Evolutionary conservation across 2,113 vertebrate species (phyloP), one percentile per base, ranked within the genome.

Genomic region (Syrmaticus mikado): DNA sequence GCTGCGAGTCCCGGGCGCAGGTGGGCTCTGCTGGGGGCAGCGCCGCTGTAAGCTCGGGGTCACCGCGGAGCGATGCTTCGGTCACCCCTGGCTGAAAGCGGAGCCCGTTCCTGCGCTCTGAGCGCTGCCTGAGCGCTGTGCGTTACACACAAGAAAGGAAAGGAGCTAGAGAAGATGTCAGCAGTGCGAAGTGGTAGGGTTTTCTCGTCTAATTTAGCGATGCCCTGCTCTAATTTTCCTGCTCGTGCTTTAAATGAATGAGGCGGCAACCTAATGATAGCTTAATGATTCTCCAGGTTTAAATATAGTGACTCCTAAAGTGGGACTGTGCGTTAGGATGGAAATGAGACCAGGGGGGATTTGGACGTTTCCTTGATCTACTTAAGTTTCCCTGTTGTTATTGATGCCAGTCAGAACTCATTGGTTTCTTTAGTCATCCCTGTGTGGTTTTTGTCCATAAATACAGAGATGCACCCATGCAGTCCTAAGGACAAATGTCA

Each of bases 11-110:
- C 55, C 55, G 55, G 55, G 30, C 30, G 30, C 55, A n/a, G 55
- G 55, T 57, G 55, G 28, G 28, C 30, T 32, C 53, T 30, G 53
- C 53, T 30, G 53, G 28, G 53, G 28, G 53, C 27, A 30, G 55
- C 30, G 10, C 30, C 30, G 55, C 30, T n/a, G 55, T 18, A 18
- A 19, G 55, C 18, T n/a, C 30, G 30, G 60, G 22, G 25, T 22
- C 0, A 5, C 43, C 58, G 5, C 14, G 25, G 61, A 17, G 72
- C 11, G 2, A 1, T 1, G 74, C 41, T 45, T 27, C 27, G 34
- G 28, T 30, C 38, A 14, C 7, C 34, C 27, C 25, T 1, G 0
- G 17, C 6, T 40, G 72, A 25, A 81, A 8, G 7, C 52, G 1
- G 58, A 89, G 28, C 57, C 7, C 30, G 34, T n/a, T 16, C 77